Conservation (phyloP, 2,797 vertebrate species). For the Salmo trutta region DNA sequence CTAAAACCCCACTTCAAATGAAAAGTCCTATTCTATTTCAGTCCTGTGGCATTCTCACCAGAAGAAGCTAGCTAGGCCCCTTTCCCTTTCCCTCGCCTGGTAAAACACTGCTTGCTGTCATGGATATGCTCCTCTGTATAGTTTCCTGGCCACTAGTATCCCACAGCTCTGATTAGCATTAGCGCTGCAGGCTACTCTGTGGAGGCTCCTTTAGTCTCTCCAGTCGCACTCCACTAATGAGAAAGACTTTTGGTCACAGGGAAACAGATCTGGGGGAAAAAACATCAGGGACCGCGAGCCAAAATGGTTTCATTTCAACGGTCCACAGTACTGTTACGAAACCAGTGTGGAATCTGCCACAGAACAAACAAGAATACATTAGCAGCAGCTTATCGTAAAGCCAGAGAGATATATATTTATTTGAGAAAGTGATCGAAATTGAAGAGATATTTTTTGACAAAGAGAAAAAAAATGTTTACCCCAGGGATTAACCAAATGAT, state of each 20-base stretch:
- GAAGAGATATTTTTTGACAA: constrained; percentile 29
- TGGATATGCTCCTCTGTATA: constrained; percentile 31
- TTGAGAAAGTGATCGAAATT: constrained; percentile 30
- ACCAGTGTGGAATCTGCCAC: constrained; percentile 37
- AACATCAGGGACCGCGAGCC: constrained; percentile 50
- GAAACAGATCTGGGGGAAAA: constrained; percentile 43
- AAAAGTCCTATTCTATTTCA: constrained; percentile 9
- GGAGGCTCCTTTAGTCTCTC: constrained; percentile 17
- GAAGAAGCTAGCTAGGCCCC: constrained; percentile 6
- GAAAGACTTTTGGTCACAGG: constrained; percentile 53
- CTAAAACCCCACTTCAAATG: constrained; percentile 40
- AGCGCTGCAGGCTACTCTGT: constrained; percentile 38
- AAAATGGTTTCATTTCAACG: constrained; percentile 34
- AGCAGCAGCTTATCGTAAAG: constrained; percentile 18
- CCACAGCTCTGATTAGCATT: constrained; percentile 62
- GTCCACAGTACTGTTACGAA: constrained; percentile 10
- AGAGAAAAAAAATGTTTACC: constrained; percentile 33
- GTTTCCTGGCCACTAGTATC: constrained; percentile 46
- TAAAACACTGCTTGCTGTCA: constrained; percentile 36
- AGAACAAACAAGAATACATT: constrained; percentile 42
- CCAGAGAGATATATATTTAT: constrained; percentile 38
- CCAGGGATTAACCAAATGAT: constrained; percentile 56
- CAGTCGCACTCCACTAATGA: constrained; percentile 50
- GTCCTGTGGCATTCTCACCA: constrained; percentile 24
- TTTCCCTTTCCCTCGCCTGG: background rate